Percentiles rank a stretch among this genome's conserved stretches.
These are phyloP conservation scores for Thymelicus acteon DNA, from an alignment of 2,888 invertebrate species.

Conservation along the genomic window DNA sequence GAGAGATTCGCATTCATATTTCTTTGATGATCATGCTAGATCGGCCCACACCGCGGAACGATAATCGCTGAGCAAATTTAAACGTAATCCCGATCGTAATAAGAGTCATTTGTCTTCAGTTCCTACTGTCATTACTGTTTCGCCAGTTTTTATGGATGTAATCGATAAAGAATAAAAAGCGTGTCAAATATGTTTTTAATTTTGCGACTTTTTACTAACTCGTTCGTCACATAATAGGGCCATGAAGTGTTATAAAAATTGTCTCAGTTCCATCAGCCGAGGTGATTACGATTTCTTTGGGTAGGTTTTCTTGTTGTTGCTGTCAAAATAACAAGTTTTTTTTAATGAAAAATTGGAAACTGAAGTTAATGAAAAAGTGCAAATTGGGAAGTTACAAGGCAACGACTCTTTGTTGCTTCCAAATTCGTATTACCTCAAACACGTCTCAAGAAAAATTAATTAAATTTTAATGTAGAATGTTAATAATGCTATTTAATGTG, in stretches of 20 bases:
- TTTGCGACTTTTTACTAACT: constrained; percentile 1
- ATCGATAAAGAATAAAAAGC: constrained; percentile 26
- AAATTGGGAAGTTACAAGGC: neutral
- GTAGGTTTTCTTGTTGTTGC: neutral
- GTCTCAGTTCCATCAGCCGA: neutral
- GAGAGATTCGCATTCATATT: constrained; percentile 72
- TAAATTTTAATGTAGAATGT: too few species aligned
- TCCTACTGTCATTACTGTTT: constrained; percentile 20
- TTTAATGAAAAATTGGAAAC: neutral
- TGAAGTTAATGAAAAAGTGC: neutral
- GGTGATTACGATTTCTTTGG: constrained; percentile 3
- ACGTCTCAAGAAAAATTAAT: too few species aligned
- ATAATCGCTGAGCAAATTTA: constrained; percentile 10
- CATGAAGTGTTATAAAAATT: constrained; percentile 4
- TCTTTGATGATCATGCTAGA: constrained; percentile 62
- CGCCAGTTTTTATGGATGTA: constrained; percentile 19
- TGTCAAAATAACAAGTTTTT: constrained; percentile 1
- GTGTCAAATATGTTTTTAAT: constrained; percentile 7
- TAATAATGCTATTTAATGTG: neutral
- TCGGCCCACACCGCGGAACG: constrained; percentile 59
- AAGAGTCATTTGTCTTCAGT: neutral
- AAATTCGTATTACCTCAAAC: too few species aligned
- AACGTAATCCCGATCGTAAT: constrained; percentile 10
- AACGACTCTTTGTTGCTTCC: neutral
- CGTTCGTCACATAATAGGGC: constrained; percentile 1